phyloP scores from a whole-genome alignment of 1,140 invertebrate genomes.

The Polyergus mexicanus region DNA sequence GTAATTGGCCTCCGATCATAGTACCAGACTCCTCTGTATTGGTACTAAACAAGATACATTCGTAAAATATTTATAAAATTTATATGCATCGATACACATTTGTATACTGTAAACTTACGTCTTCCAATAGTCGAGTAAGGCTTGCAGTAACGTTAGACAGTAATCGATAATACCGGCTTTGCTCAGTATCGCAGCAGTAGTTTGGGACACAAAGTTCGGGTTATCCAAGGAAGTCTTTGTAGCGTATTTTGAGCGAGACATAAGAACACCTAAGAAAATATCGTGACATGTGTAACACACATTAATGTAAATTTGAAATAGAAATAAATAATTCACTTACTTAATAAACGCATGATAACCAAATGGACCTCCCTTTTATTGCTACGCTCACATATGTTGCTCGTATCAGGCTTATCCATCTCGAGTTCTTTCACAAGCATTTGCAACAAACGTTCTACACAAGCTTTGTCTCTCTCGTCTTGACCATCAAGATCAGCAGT shows the following conservation, averaged over 20 bases:
- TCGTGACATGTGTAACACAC: neutral
- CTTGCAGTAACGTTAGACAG: slow-evolving; percentile 93
- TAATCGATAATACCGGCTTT: slow-evolving; percentile 93
- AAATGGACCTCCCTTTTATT: slow-evolving; percentile 94
- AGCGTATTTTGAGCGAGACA: slow-evolving; percentile 92
- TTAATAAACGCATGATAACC: slow-evolving; percentile 94
- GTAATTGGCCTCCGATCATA: slow-evolving; percentile 87
- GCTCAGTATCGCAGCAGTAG: slow-evolving; percentile 92
- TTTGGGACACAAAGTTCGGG: slow-evolving; percentile 90
- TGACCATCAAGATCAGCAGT: slow-evolving; percentile 95
- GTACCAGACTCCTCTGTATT: slow-evolving; percentile 86
- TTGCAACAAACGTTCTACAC: slow-evolving; percentile 92
- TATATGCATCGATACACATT: slow-evolving; percentile 18
- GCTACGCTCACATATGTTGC: slow-evolving; percentile 88
- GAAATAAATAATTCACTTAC: slow-evolving; percentile 84
- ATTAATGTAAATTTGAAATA: slow-evolving; percentile 21
- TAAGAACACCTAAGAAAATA: slow-evolving; percentile 88
- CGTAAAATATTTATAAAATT: slow-evolving; percentile 39
- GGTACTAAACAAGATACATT: slow-evolving; percentile 72
- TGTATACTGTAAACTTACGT: slow-evolving; percentile 80
- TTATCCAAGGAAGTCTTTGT: slow-evolving; percentile 88
- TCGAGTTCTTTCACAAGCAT: slow-evolving; percentile 93
- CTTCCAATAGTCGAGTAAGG: slow-evolving; percentile 95
- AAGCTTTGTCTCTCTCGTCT: slow-evolving; percentile 92
- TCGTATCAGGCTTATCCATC: slow-evolving; percentile 88